These are phyloP conservation scores for Aspidoscelis tigris DNA, from an alignment of 2,113 vertebrate genomes.

Conservation along the genomic window DNA sequence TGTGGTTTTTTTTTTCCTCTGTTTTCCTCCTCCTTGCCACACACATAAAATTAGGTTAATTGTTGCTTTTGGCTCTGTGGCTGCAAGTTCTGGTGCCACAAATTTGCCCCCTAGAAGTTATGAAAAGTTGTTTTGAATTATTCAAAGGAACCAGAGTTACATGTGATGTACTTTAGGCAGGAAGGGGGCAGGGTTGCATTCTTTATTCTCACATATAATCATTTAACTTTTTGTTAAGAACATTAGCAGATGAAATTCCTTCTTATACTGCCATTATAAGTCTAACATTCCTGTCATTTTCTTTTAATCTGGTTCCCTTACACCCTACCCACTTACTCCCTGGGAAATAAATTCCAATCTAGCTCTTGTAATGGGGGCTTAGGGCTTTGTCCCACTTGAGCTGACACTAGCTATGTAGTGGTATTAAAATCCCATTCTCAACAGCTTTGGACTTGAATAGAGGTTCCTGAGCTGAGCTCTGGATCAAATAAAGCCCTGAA, in stretches of 20 bases:
- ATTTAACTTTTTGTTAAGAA: background rate
- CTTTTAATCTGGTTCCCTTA: background rate
- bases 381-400: background rate
- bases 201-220: no score
- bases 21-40: no score
- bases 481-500: background rate
- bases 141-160: background rate
- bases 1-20: no score
- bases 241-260: background rate
- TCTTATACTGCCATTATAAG: background rate
- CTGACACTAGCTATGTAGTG: background rate
- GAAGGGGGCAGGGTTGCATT: no score
- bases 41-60: no score
- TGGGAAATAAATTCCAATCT: background rate
- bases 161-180: no score
- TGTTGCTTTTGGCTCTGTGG: no score
- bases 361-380: background rate
- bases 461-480: background rate
- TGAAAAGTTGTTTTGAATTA: background rate
- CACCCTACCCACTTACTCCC: background rate
- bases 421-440: background rate
- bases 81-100: no score
- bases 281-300: background rate
- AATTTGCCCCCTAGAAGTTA: background rate
- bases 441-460: constrained; percentile 1